These are phyloP conservation scores for Hermatobates lingyangjiaoensis DNA, from an alignment of 1,140 invertebrate genomes.

Conservation along the genomic window DNA sequence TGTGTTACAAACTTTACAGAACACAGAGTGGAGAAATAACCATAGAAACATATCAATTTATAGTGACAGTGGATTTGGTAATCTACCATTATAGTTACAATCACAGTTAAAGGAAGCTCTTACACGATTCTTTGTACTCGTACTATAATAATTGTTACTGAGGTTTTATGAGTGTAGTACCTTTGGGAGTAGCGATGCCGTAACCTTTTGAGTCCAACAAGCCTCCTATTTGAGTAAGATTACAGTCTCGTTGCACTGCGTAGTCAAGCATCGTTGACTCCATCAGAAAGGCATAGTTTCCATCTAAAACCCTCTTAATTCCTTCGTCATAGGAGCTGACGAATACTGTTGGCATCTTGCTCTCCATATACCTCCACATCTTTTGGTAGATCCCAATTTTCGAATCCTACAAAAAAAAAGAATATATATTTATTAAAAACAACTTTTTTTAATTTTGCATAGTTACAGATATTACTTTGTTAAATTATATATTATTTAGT, in stretches of 20 bases:
- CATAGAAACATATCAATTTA: too few relatives aligned
- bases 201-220: constrained; percentile 69
- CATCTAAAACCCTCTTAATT: constrained; percentile 47
- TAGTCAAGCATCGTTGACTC: constrained; percentile 88
- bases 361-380: constrained; percentile 75
- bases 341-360: constrained; percentile 52
- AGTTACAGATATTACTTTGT: background rate
- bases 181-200: constrained; percentile 35
- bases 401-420: constrained; percentile 37
- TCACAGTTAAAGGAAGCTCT: too few relatives aligned
- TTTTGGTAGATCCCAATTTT: constrained; percentile 69
- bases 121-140: too few relatives aligned
- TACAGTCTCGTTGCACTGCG: constrained; percentile 71
- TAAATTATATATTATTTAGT: background rate
- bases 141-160: too few relatives aligned
- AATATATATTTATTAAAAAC: background rate
- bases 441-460: background rate
- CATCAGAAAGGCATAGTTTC: constrained; percentile 82
- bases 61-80: too few relatives aligned
- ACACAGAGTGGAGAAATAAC: too few relatives aligned
- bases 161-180: too few relatives aligned
- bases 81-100: too few relatives aligned
- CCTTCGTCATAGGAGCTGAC: constrained; percentile 58
- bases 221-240: constrained; percentile 83
- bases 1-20: too few relatives aligned